phyloP scores from a whole-genome alignment of 1,140 invertebrate genomes.

The Condylostylus longicornis region DNA sequence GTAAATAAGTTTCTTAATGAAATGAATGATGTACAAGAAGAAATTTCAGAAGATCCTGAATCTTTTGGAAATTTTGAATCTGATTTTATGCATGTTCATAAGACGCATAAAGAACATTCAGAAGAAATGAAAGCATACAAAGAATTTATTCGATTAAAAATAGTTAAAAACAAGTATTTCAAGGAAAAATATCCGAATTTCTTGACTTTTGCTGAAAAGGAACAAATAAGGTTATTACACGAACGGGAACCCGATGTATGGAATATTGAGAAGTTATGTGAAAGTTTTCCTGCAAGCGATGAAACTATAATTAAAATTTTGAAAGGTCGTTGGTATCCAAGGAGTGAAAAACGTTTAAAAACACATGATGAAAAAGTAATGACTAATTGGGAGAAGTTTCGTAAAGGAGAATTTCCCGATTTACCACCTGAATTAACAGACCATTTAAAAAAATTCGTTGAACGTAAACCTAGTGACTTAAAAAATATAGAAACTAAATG shows the following conservation, averaged over 20 bases:
- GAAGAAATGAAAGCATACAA: constrained; percentile 27
- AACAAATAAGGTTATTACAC: constrained; percentile 61
- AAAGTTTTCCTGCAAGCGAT: constrained; percentile 63
- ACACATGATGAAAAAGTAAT: constrained; percentile 47
- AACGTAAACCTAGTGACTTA: constrained; percentile 13
- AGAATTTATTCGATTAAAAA: constrained; percentile 38
- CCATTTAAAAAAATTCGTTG: constrained; percentile 48
- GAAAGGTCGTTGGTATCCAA: constrained; percentile 44
- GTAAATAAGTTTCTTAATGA: too few relatives aligned
- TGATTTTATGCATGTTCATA: constrained; percentile 34
- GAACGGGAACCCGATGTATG: constrained; percentile 51
- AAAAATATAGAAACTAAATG: constrained; percentile 10
- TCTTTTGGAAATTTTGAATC: constrained; percentile 34
- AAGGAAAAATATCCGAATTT: constrained; percentile 51
- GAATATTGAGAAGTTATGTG: constrained; percentile 51
- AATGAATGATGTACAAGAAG: too few relatives aligned
- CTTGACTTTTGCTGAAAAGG: constrained; percentile 68
- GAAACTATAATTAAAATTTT: constrained; percentile 43
- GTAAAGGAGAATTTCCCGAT: constrained; percentile 35
- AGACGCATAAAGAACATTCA: constrained; percentile 29
- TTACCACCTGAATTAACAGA: constrained; percentile 31
- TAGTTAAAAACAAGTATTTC: constrained; percentile 59
- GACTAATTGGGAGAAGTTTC: constrained; percentile 49
- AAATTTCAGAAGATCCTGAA: constrained; percentile 19
- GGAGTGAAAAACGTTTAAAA: constrained; percentile 36